These are phyloP conservation scores for Florisuga fusca DNA, from an alignment of 2,797 vertebrate species.

Conservation along the genomic window DNA sequence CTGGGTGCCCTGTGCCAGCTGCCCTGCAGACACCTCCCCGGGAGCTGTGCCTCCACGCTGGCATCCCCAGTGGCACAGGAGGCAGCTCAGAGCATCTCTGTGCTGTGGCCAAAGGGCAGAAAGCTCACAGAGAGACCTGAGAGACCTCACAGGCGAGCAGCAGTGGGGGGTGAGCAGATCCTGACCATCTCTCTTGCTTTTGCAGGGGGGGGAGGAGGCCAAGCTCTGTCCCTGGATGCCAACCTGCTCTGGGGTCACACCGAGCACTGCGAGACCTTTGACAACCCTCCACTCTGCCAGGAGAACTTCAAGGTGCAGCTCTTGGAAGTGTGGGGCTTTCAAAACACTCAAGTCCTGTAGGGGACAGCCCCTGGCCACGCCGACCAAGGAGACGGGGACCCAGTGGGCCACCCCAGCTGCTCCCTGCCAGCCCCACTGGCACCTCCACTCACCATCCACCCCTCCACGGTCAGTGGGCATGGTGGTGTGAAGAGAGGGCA, in stretches of 20 bases:
- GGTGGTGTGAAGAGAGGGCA: background rate
- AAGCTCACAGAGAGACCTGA: background rate
- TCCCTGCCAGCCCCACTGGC: rapidly evolving
- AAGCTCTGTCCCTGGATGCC: conserved; percentile 80
- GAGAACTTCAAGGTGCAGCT: conserved; percentile 86
- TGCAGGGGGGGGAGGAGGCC: conserved; percentile 85
- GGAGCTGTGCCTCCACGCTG: background rate
- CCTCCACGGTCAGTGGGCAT: rapidly evolving
- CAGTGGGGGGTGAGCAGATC: background rate
- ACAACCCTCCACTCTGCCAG: conserved; percentile 85
- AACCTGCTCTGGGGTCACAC: conserved; percentile 81
- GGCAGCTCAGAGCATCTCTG: background rate
- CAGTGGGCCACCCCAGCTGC: rapidly evolving
- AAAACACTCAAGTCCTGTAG: conserved; percentile 50
- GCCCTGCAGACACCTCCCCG: background rate
- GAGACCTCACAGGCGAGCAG: background rate
- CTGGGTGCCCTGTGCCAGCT: background rate
- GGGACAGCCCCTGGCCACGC: background rate
- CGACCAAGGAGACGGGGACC: rapidly evolving
- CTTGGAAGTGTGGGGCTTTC: conserved; percentile 89
- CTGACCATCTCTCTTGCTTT: background rate
- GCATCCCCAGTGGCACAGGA: background rate
- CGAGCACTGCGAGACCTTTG: conserved; percentile 85
- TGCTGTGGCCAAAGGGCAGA: background rate
- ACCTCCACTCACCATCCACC: background rate